Evolutionary conservation across 2,888 invertebrate genomes (phyloP).

Genomic region (Zeuzera pyrina): DNA sequence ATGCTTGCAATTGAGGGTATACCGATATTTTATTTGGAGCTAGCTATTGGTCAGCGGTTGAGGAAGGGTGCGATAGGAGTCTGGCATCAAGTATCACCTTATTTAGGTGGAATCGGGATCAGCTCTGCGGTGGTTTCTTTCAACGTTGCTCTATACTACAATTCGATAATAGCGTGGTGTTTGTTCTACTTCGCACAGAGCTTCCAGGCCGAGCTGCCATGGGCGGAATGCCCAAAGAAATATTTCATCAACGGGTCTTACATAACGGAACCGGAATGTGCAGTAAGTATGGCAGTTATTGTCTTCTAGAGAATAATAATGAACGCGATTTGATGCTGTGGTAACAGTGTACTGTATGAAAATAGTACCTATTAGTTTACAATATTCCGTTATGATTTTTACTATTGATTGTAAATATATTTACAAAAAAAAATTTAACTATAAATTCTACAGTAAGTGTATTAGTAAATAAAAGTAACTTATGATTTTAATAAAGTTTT

Average conservation of each 20-base stretch:
- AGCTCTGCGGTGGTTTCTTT: constrained; percentile 97
- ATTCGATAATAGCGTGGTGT: constrained; percentile 98
- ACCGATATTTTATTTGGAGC: constrained; percentile 95
- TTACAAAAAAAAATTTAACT: too few species aligned
- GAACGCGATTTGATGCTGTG: too few species aligned
- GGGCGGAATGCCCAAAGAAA: constrained; percentile 91
- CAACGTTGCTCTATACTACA: constrained; percentile 97
- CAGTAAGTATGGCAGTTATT: constrained; percentile 75
- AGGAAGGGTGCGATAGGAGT: constrained; percentile 96
- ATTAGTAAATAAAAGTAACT: too few species aligned
- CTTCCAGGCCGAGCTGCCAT: constrained; percentile 92
- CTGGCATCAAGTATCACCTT: constrained; percentile 95
- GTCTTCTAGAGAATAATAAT: too few species aligned
- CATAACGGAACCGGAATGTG: constrained; percentile 85
- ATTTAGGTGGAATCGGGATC: constrained; percentile 90
- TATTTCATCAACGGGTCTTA: constrained; percentile 87
- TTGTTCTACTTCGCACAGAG: constrained; percentile 95
- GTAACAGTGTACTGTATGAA: too few species aligned
- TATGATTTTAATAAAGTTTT: too few species aligned
- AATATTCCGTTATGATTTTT: too few species aligned
- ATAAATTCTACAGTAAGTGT: too few species aligned
- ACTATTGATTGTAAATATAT: too few species aligned
- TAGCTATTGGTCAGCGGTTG: constrained; percentile 94
- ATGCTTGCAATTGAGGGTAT: constrained; percentile 96
- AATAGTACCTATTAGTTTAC: too few species aligned